Conservation (phyloP, 2,797 vertebrate species). For the Atherinosoma microstoma region DNA sequence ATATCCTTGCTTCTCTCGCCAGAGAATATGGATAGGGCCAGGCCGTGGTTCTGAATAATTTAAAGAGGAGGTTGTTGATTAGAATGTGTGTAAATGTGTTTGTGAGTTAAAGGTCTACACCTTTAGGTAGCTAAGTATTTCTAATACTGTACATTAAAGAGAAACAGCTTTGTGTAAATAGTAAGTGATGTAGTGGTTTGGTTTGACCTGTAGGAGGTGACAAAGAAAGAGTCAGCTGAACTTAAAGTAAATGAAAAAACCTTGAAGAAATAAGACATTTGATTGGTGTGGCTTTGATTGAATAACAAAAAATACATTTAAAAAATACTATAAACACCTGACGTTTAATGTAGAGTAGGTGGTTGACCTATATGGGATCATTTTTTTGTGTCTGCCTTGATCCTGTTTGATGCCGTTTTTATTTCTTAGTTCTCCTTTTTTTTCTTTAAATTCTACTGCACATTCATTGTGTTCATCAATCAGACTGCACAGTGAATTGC, state of each 20-base stretch:
- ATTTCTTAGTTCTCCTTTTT: too few relatives aligned
- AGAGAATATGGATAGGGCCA: constrained; percentile 69
- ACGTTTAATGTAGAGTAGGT: too few relatives aligned
- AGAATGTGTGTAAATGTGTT: constrained; percentile 72
- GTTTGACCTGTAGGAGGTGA: constrained; percentile 23
- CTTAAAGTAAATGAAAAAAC: constrained; percentile 13
- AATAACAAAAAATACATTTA: too few relatives aligned
- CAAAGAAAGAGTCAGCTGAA: constrained; percentile 6
- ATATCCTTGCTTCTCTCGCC: constrained; percentile 67
- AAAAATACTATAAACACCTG: too few relatives aligned
- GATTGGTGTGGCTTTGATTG: background rate
- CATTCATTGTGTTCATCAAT: too few relatives aligned
- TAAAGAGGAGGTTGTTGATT: constrained; percentile 67
- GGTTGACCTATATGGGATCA: background rate
- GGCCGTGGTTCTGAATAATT: constrained; percentile 75
- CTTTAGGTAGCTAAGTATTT: constrained; percentile 50
- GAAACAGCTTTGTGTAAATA: constrained; percentile 4
- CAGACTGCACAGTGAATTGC: too few relatives aligned
- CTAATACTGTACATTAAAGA: constrained; percentile 19
- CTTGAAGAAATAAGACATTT: background rate
- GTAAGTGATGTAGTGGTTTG: constrained; percentile 1
- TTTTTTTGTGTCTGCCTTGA: too few relatives aligned
- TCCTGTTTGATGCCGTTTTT: too few relatives aligned
- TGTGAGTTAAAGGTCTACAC: constrained; percentile 60
- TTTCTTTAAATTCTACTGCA: too few relatives aligned